A percentile compares a stretch with the other conserved stretches of the same genome.
Evolutionary conservation across 2,797 vertebrate genomes (phyloP).

Genomic region (Hemitrygon akajei): DNA sequence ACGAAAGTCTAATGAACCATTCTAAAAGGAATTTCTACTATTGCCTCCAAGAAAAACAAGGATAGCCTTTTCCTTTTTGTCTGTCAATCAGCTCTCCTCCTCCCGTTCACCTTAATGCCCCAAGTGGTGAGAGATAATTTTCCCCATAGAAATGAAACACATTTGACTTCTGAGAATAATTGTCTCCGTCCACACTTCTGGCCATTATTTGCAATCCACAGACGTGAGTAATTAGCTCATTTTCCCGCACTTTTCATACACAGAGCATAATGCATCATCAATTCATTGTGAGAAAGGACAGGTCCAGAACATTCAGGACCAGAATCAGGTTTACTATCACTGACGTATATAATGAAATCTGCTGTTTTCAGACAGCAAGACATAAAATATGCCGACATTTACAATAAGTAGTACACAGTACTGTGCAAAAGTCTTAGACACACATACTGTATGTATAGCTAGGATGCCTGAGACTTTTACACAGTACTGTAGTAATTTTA

Average conservation of each 20-base stretch:
- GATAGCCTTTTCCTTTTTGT: constrained; percentile 21
- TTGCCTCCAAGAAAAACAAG: constrained; percentile 34
- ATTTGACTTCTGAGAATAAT: neutral
- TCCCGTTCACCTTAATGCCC: constrained; percentile 10
- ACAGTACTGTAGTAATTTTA: too few species aligned
- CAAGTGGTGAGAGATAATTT: constrained; percentile 25
- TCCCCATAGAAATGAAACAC: neutral
- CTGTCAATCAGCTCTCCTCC: constrained; percentile 22
- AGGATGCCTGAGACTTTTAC: too few species aligned
- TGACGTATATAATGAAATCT: too few species aligned
- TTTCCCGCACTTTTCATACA: neutral
- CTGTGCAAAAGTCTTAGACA: too few species aligned
- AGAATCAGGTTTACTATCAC: too few species aligned
- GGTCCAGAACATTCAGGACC: too few species aligned
- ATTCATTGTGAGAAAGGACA: neutral
- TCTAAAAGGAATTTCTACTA: constrained; percentile 35
- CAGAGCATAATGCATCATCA: neutral
- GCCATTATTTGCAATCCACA: neutral
- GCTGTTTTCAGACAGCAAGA: too few species aligned
- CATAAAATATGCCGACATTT: too few species aligned
- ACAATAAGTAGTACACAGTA: too few species aligned
- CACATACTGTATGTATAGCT: too few species aligned
- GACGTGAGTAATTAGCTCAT: neutral
- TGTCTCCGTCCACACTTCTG: neutral
- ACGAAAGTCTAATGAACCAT: constrained; percentile 30